Conservation (phyloP, 2,113 vertebrate species). For the Microcebus tavaratra region DNA sequence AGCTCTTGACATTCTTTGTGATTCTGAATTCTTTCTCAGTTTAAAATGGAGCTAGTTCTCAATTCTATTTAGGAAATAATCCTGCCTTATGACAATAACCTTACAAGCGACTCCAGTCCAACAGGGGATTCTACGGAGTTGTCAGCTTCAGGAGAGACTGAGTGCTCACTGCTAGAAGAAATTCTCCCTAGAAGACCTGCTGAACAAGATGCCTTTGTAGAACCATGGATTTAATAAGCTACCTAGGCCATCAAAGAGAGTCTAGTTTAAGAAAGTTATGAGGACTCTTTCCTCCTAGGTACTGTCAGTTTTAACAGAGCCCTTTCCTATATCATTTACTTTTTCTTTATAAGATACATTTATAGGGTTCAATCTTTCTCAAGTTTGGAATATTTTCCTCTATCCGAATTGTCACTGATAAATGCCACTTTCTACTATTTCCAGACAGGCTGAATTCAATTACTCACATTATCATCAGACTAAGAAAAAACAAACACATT, state of each 20-base stretch:
- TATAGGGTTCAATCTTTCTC: not conserved
- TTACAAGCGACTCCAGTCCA: not conserved
- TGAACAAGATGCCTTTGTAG: not conserved
- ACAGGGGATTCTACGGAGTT: not conserved
- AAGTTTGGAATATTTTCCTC: constrained; percentile 38
- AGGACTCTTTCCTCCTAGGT: not conserved
- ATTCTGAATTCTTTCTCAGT: constrained; percentile 35
- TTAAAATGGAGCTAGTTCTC: not conserved
- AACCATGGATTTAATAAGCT: not conserved
- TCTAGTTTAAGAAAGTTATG: not conserved
- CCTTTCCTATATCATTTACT: not conserved
- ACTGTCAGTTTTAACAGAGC: constrained; percentile 3
- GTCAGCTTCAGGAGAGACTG: not conserved
- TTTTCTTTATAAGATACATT: constrained; percentile 31
- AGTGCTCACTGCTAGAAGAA: not conserved
- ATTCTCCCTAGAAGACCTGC: not conserved
- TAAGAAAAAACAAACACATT: constrained; percentile 53
- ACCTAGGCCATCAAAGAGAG: not conserved
- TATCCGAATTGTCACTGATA: constrained; percentile 31
- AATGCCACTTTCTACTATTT: constrained; percentile 28
- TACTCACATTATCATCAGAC: constrained; percentile 13
- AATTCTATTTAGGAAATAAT: not conserved
- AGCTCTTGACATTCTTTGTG: not conserved
- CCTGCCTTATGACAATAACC: not conserved
- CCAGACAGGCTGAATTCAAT: constrained; percentile 50